Evolutionary conservation across 2,797 vertebrate genomes (phyloP), one percentile per base, ranked within the genome.

Genomic region (Myotis pilosus): DNA sequence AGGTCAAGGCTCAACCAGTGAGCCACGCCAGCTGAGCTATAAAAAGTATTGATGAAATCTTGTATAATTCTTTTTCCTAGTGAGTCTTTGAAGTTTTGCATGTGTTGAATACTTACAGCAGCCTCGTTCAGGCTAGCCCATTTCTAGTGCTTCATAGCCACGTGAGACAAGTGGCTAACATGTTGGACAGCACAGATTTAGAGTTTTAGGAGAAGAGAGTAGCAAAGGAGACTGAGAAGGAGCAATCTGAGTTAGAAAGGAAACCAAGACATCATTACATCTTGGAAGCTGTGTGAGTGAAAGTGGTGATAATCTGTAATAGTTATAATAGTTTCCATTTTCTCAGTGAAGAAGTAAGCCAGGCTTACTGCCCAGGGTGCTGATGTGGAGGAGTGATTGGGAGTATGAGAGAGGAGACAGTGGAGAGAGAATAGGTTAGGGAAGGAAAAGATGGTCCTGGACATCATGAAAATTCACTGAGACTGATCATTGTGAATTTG

Each of bases 1-100:
- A 60, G 57, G 57, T 60, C 25, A 60, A 60, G 25, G 11, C 11
- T 60, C 57, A 60, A 60, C 57, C 25, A 28, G 5, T 28, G 57
- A 28, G 25, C 25, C 57, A 28, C 13, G 25, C 57, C 57, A 28
- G 57, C 57, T 60, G 57, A 60, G 57, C 57, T 36, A 51, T 76
- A 68, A 74, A 83, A 87, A 83, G 62, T 89, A 55, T 64, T 49
- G 64, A 41, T 41, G 25, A 71, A 64, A 30, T 81, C 51, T 53
- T 81, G 60, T 53, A 10, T 57, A 23, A 64, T n/a, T 10, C n/a
- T 66, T 72, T 68, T 38, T 86, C 60, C 38, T 41, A 15, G 13
- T n/a, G 38, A 57, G n/a, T 19, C 89, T 68, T 92, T 23, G 66
- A 85, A 85, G 49, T n/a, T 62, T 66, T 53, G 11, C 11, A 9